A percentile compares a stretch with the other conserved stretches of the same genome.
These are phyloP conservation scores for Grus americana DNA, from an alignment of 2,113 vertebrate species.

Conservation along the genomic window DNA sequence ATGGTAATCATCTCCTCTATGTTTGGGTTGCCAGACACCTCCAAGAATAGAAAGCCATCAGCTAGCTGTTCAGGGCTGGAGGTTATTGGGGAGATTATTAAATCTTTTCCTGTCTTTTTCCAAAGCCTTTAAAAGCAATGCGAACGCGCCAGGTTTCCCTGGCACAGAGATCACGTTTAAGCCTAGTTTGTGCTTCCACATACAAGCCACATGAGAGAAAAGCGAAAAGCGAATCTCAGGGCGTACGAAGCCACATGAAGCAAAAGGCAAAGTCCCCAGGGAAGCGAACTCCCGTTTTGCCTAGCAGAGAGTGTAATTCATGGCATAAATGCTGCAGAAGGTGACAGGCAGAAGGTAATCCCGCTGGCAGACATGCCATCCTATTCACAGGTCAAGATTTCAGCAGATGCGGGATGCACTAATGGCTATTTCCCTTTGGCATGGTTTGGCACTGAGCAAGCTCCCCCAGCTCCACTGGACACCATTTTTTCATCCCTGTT, in stretches of 20 bases:
- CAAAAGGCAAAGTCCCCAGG: not conserved
- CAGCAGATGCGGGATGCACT: not conserved
- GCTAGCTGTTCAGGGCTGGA: not conserved
- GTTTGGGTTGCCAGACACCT: not conserved
- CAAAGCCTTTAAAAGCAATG: not conserved
- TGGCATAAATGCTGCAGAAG: not conserved
- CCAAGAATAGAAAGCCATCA: not conserved
- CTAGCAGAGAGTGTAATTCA: not conserved
- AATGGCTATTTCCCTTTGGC: not conserved
- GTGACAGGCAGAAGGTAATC: not conserved
- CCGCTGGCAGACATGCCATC: rapidly evolving
- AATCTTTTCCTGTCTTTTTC: not conserved
- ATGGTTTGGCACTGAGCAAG: rapidly evolving
- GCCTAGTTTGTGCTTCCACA: not conserved
- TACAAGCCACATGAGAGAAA: not conserved
- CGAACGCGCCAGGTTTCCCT: not conserved
- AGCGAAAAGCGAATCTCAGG: not conserved
- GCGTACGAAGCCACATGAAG: rapidly evolving
- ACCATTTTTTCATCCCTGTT: not conserved
- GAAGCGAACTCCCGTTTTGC: not conserved
- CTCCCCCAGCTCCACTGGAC: not conserved
- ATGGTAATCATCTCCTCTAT: not conserved
- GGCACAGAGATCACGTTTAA: not conserved
- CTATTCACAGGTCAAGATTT: not conserved
- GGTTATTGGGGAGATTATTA: not conserved